Conservation (phyloP, 2,888 invertebrate genomes). For the Pristionchus fissidentatus region DNA sequence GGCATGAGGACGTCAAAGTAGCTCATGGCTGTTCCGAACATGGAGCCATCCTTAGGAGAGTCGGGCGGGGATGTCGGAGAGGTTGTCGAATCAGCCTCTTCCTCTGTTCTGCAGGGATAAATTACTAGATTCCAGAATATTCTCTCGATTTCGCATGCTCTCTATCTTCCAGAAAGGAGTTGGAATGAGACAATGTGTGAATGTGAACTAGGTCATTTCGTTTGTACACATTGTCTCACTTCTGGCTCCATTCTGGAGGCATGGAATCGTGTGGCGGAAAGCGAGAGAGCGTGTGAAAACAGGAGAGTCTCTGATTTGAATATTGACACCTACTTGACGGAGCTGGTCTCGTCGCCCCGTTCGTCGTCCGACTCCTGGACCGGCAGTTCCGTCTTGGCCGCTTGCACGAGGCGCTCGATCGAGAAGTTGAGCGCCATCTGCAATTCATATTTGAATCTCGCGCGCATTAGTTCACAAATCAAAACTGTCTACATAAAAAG, state of each 20-base stretch:
- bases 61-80: conserved; percentile 13
- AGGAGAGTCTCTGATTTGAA: too few species aligned
- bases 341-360: not conserved
- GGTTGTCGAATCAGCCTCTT: conserved; percentile 37
- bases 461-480: not conserved
- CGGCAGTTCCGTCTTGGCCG: too few species aligned
- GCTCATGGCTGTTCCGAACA: conserved; percentile 58
- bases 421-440: conserved; percentile 48
- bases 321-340: conserved; percentile 41
- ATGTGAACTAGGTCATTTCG: not conserved
- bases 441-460: conserved; percentile 26
- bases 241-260: too few species aligned
- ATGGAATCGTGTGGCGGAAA: too few species aligned
- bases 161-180: not conserved
- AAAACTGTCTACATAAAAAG: not conserved
- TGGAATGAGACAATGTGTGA: not conserved
- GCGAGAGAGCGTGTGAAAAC: too few species aligned
- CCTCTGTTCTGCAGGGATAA: conserved; percentile 37
- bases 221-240: not conserved
- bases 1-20: conserved; percentile 73
- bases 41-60: not conserved
- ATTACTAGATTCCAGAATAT: conserved; percentile 25
- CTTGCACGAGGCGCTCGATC: conserved; percentile 46
- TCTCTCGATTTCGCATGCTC: conserved; percentile 51
- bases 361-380: conserved; percentile 29